Evolutionary conservation across 2,113 vertebrate genomes (phyloP).

Genomic region (Erythrocercus mccallii): DNA sequence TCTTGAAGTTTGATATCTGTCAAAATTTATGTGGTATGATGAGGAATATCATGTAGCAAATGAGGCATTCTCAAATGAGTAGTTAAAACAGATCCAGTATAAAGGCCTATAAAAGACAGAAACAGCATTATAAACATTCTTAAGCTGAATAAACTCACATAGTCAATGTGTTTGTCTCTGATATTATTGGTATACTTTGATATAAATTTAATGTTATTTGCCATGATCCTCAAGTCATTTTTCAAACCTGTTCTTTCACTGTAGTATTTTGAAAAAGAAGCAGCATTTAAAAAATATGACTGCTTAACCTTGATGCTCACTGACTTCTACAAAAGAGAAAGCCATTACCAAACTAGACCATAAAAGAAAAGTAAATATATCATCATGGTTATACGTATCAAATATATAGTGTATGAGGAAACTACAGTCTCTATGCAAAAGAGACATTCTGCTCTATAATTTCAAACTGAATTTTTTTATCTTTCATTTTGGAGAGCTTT

Average conservation of each 20-base stretch:
- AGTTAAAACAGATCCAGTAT: not conserved
- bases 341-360: not conserved
- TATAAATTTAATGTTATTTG: not conserved
- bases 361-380: slow-evolving; percentile 13
- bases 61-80: not conserved
- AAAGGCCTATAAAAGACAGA: not conserved
- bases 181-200: not conserved
- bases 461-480: slow-evolving; percentile 14
- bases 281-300: not conserved
- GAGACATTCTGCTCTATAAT: not conserved
- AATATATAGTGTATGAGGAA: not conserved
- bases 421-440: not conserved
- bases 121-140: not conserved
- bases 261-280: not conserved
- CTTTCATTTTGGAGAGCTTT: slow-evolving; percentile 35
- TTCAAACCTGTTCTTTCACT: not conserved
- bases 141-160: not conserved
- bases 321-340: not conserved
- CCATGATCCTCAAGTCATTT: not conserved
- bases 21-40: not conserved
- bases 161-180: not conserved
- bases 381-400: not conserved
- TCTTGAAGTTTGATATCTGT: not conserved
- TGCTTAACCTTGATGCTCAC: not conserved
- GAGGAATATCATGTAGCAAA: not conserved